A percentile compares a stretch with the other conserved stretches of the same genome.
Evolutionary conservation across 2,113 vertebrate genomes (phyloP).

Genomic region (Ctenomys sociabilis): DNA sequence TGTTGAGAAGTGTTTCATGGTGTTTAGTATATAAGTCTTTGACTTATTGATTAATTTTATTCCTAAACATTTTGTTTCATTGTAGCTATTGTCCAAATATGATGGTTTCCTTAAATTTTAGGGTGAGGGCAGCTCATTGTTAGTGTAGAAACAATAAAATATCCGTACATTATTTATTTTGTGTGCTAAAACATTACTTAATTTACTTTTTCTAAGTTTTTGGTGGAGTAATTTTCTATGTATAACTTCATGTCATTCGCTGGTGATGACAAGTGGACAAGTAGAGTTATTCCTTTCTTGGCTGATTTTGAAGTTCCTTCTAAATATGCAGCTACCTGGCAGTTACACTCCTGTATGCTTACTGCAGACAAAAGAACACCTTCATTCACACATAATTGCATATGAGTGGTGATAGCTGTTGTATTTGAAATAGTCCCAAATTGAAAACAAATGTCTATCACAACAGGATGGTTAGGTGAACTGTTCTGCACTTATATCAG

Average conservation of each 20-base stretch:
- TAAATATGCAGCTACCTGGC: background rate
- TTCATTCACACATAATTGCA: background rate
- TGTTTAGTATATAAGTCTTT: background rate
- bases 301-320: background rate
- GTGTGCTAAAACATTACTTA: background rate
- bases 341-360: no score
- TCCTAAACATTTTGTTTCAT: background rate
- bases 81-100: background rate
- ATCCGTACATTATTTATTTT: background rate
- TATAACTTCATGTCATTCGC: background rate
- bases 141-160: background rate
- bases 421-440: background rate
- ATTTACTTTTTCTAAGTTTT: background rate
- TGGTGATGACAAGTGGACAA: background rate
- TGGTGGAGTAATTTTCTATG: background rate
- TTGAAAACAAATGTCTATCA: background rate
- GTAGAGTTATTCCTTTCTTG: background rate
- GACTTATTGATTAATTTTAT: background rate
- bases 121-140: background rate
- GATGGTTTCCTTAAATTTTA: no score
- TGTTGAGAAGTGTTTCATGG: background rate
- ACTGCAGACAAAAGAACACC: background rate
- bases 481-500: accelerated
- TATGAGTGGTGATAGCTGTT: background rate
- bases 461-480: no score